These are phyloP conservation scores for Asbolus verrucosus DNA, from an alignment of 1,140 invertebrate species.

Conservation along the genomic window DNA sequence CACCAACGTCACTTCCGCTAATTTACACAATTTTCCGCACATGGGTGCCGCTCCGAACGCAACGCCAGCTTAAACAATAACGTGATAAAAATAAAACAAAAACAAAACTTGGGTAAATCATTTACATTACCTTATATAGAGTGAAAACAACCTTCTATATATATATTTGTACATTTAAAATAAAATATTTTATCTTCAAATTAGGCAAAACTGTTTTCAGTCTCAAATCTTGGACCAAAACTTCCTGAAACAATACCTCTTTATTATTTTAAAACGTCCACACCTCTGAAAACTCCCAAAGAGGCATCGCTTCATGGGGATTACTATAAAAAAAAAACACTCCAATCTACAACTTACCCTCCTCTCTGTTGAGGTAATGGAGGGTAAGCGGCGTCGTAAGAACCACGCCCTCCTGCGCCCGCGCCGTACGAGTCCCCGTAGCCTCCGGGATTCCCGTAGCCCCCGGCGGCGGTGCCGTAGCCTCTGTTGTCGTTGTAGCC, in stretches of 20 bases:
- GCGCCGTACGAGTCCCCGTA: constrained; percentile 43
- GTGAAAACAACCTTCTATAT: constrained; percentile 17
- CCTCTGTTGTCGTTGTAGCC: constrained; percentile 35
- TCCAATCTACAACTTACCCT: constrained; percentile 57
- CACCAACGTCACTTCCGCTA: neutral
- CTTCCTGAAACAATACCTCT: constrained; percentile 38
- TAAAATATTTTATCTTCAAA: constrained; percentile 28
- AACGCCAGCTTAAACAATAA: constrained; percentile 38
- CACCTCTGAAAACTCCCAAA: constrained; percentile 12
- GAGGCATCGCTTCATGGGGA: constrained; percentile 30
- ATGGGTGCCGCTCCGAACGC: constrained; percentile 17
- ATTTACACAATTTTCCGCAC: neutral
- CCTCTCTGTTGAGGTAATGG: constrained; percentile 62
- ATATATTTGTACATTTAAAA: constrained; percentile 18
- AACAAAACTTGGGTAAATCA: constrained; percentile 40
- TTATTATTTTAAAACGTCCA: constrained; percentile 14
- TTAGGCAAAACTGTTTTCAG: constrained; percentile 29
- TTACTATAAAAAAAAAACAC: constrained; percentile 6
- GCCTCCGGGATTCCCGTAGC: constrained; percentile 36
- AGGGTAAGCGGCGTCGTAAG: constrained; percentile 61
- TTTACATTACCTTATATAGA: constrained; percentile 43
- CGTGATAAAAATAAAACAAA: constrained; percentile 19
- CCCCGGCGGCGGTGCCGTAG: constrained; percentile 20
- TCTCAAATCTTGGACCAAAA: constrained; percentile 38
- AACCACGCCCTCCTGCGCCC: constrained; percentile 44